phyloP scores from a whole-genome alignment of 2,797 vertebrate genomes.

The Kryptolebias ocellatus region DNA sequence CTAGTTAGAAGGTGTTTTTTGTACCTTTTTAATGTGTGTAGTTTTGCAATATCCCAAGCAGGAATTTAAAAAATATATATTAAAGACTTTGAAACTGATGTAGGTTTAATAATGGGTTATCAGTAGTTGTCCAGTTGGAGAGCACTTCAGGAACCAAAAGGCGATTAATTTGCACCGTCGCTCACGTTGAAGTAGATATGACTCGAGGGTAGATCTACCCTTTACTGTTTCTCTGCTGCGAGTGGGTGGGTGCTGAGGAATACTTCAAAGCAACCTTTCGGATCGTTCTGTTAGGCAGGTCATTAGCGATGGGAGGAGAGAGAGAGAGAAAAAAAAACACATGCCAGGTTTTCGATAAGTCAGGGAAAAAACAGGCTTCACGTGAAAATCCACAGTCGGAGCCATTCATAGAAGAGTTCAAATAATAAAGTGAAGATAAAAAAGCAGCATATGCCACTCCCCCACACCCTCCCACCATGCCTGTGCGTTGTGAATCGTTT shows the following conservation, averaged over 20 bases:
- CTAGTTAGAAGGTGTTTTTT: background rate
- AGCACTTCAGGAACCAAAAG: conserved; percentile 22
- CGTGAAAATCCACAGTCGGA: conserved; percentile 1
- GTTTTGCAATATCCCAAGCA: background rate
- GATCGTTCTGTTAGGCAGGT: background rate
- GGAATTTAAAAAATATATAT: background rate
- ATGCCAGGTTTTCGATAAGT: too few species aligned
- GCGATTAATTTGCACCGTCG: conserved; percentile 51
- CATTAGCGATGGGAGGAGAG: background rate
- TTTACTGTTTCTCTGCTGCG: conserved; percentile 37
- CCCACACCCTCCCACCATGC: background rate
- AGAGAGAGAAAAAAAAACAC: conserved; percentile 7
- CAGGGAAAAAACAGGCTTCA: background rate
- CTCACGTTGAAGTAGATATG: conserved; percentile 51
- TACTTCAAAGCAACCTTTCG: background rate
- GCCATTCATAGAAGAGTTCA: conserved; percentile 1
- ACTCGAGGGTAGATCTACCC: conserved; percentile 57
- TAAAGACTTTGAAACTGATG: background rate
- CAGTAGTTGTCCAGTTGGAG: conserved; percentile 30
- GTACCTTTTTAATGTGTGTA: background rate
- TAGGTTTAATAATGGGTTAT: background rate
- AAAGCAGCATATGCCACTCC: conserved; percentile 39
- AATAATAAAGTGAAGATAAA: conserved; percentile 46
- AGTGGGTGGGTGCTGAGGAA: conserved; percentile 31
- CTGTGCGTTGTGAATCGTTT: conserved; percentile 17